These are phyloP conservation scores for Brachylomia viminalis DNA, from an alignment of 2,888 invertebrate species.

Conservation along the genomic window DNA sequence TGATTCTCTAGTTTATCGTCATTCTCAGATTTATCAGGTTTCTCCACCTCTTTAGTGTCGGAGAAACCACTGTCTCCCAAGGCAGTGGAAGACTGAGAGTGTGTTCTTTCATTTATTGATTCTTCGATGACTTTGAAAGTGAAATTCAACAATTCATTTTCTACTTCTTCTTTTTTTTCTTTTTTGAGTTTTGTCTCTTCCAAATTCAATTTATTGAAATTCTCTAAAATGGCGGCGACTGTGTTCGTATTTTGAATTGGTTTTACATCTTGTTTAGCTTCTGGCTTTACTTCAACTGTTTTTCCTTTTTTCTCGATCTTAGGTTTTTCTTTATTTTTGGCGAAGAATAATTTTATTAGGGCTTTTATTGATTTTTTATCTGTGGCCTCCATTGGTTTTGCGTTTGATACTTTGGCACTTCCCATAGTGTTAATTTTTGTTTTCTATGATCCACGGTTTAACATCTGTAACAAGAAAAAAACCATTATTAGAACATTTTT, in stretches of 20 bases:
- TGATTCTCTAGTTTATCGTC: constrained; percentile 25
- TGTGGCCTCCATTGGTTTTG: constrained; percentile 76
- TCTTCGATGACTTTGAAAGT: constrained; percentile 76
- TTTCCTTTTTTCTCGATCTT: constrained; percentile 59
- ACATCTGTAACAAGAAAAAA: constrained; percentile 63
- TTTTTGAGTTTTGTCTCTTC: constrained; percentile 50
- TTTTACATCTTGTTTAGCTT: constrained; percentile 35
- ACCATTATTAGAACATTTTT: neutral
- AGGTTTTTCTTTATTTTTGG: constrained; percentile 71
- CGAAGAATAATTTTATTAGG: constrained; percentile 63
- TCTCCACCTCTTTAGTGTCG: constrained; percentile 69
- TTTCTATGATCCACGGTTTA: constrained; percentile 1
- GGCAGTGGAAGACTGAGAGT: constrained; percentile 74
- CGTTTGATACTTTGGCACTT: constrained; percentile 73
- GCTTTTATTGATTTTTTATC: constrained; percentile 78
- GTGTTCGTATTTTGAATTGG: constrained; percentile 49
- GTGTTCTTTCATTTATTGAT: constrained; percentile 73
- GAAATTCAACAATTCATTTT: constrained; percentile 79
- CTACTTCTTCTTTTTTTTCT: constrained; percentile 76
- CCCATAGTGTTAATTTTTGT: constrained; percentile 75
- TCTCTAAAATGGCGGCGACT: constrained; percentile 71
- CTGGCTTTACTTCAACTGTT: constrained; percentile 12
- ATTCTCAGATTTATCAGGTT: constrained; percentile 36
- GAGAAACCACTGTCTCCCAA: constrained; percentile 85
- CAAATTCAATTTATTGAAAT: constrained; percentile 70